Evolutionary conservation across 2,888 invertebrate genomes (phyloP).

Genomic region (Arrhopalites spinosus): DNA sequence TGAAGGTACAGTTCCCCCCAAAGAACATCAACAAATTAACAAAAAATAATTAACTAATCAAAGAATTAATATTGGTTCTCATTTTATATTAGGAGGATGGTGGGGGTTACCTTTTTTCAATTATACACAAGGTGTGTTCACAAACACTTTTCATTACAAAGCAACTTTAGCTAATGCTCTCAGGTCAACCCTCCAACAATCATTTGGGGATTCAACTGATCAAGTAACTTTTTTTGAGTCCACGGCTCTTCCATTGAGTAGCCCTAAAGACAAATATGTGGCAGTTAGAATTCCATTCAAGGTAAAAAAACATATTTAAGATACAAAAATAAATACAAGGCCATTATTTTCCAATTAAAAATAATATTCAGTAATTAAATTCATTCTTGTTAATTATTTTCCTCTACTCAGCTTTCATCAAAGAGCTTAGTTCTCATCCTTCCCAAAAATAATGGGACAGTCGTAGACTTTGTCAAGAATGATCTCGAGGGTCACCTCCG

Average conservation of each 20-base stretch:
- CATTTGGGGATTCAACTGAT: conserved; percentile 41
- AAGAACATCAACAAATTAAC: not conserved
- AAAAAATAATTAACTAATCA: not conserved
- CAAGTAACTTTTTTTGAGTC: conserved; percentile 49
- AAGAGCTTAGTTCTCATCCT: conserved; percentile 51
- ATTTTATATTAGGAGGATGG: conserved; percentile 47
- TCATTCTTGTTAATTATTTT: not conserved
- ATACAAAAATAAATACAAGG: no score
- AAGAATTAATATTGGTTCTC: no score
- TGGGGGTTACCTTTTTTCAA: conserved; percentile 50
- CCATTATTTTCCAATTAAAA: not conserved
- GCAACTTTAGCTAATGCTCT: conserved; percentile 45
- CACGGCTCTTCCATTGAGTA: conserved; percentile 44
- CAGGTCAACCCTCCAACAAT: conserved; percentile 42
- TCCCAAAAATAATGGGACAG: conserved; percentile 40
- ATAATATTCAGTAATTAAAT: not conserved
- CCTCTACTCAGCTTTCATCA: conserved; percentile 39
- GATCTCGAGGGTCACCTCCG: conserved; percentile 47
- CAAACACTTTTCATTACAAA: conserved; percentile 50
- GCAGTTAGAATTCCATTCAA: conserved; percentile 47
- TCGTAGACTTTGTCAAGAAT: conserved; percentile 38
- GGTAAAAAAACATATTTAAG: no score
- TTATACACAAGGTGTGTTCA: conserved; percentile 49
- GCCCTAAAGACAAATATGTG: conserved; percentile 44
- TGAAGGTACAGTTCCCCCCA: conserved; percentile 34